Percentiles rank a stretch among this genome's conserved stretches.
phyloP scores from a whole-genome alignment of 2,888 invertebrate species.

The Andrena bicolor region DNA sequence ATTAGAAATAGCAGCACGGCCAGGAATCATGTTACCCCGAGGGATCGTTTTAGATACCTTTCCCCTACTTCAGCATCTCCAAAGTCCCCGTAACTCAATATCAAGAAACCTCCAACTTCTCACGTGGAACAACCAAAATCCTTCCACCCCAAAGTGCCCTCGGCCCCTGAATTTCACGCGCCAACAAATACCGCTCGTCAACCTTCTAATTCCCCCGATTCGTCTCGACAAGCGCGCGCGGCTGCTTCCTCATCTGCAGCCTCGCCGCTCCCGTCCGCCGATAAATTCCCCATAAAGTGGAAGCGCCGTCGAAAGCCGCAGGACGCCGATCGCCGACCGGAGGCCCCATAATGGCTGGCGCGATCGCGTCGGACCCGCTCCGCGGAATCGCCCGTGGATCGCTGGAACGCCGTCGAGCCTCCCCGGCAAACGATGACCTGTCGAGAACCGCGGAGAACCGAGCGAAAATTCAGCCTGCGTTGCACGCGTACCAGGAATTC shows the following conservation, averaged over 20 bases:
- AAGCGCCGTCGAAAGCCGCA: constrained; percentile 20
- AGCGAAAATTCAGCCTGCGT: constrained; percentile 27
- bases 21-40: no score
- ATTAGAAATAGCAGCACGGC: no score
- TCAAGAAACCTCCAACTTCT: no score
- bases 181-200: constrained; percentile 20
- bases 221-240: constrained; percentile 21
- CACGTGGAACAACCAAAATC: no score
- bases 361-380: constrained; percentile 10
- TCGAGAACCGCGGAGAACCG: neutral
- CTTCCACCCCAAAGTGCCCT: neutral
- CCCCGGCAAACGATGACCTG: neutral
- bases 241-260: neutral
- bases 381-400: constrained; percentile 24
- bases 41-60: no score
- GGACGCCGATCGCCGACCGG: constrained; percentile 14
- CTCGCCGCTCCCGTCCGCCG: neutral
- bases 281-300: constrained; percentile 46
- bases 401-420: neutral
- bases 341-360: constrained; percentile 17
- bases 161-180: constrained; percentile 3
- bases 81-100: no score
- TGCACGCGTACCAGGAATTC: constrained; percentile 43
- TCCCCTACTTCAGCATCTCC: no score
- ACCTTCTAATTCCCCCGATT: constrained; percentile 15